These are phyloP conservation scores for Scaptomyza montana DNA, from an alignment of 1,140 invertebrate genomes.

Conservation along the genomic window DNA sequence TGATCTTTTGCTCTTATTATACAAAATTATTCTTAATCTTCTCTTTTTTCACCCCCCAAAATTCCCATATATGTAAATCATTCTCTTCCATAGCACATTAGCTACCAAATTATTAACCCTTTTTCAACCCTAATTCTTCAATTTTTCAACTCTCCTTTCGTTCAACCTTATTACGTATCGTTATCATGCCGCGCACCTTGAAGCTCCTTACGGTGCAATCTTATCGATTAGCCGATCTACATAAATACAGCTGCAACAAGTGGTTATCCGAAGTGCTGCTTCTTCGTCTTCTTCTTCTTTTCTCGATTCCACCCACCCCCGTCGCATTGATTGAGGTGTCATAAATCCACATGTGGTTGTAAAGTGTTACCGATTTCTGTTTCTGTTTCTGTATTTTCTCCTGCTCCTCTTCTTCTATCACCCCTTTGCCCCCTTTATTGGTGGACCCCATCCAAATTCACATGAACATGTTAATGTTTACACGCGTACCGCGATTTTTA, in stretches of 20 bases:
- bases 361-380: conserved; percentile 75
- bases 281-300: not conserved
- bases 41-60: not conserved
- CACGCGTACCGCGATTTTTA: conserved; percentile 80
- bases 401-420: conserved; percentile 21
- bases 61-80: not conserved
- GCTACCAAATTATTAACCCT: not conserved
- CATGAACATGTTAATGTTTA: conserved; percentile 82
- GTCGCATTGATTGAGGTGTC: conserved; percentile 49
- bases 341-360: conserved; percentile 78
- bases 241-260: conserved; percentile 74
- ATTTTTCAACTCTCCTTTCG: not conserved
- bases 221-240: conserved; percentile 22
- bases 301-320: conserved; percentile 21
- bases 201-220: conserved; percentile 9
- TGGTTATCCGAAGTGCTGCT: conserved; percentile 34
- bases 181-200: not conserved
- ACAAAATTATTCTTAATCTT: too few relatives aligned
- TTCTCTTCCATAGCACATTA: not conserved
- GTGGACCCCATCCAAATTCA: conserved; percentile 63
- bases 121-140: not conserved
- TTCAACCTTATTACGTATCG: not conserved
- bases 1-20: too few relatives aligned
- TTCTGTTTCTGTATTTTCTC: conserved; percentile 45
- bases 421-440: not conserved